Evolutionary conservation across 2,797 vertebrate genomes (phyloP).

Genomic region (Lophius americanus): DNA sequence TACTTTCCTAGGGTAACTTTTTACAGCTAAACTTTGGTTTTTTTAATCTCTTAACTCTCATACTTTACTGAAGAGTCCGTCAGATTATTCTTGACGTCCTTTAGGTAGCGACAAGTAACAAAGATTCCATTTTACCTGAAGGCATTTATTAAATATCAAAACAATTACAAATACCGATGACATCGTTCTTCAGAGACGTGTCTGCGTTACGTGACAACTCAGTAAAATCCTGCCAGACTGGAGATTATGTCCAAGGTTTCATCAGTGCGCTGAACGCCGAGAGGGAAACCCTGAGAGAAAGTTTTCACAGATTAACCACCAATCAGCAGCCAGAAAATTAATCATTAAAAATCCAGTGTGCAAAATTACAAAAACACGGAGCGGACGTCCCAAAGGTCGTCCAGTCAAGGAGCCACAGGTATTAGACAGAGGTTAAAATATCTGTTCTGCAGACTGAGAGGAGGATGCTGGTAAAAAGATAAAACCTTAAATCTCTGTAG

Average conservation of each 20-base stretch:
- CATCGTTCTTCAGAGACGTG: constrained; percentile 7
- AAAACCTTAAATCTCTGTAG: neutral
- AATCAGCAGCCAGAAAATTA: constrained; percentile 7
- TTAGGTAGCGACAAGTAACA: no score
- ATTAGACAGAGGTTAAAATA: constrained; percentile 12
- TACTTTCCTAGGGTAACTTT: no score
- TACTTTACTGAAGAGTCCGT: no score
- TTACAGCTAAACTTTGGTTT: no score
- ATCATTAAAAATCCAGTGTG: constrained; percentile 43
- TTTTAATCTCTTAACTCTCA: no score
- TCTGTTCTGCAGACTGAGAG: neutral
- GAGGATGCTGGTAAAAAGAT: neutral
- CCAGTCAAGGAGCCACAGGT: neutral
- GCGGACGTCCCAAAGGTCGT: neutral
- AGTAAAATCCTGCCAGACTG: constrained; percentile 4
- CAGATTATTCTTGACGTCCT: no score
- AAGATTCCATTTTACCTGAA: constrained; percentile 5
- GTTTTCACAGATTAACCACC: constrained; percentile 13
- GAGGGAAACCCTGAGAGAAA: constrained; percentile 40
- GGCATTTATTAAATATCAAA: constrained; percentile 69
- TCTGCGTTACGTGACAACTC: neutral
- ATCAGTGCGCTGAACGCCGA: constrained; percentile 24
- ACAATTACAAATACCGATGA: constrained; percentile 43
- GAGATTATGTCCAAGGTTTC: constrained; percentile 9
- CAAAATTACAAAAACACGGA: constrained; percentile 44